Evolutionary conservation across 2,113 vertebrate genomes (phyloP).

Genomic region (Triplophysa tibetana): DNA sequence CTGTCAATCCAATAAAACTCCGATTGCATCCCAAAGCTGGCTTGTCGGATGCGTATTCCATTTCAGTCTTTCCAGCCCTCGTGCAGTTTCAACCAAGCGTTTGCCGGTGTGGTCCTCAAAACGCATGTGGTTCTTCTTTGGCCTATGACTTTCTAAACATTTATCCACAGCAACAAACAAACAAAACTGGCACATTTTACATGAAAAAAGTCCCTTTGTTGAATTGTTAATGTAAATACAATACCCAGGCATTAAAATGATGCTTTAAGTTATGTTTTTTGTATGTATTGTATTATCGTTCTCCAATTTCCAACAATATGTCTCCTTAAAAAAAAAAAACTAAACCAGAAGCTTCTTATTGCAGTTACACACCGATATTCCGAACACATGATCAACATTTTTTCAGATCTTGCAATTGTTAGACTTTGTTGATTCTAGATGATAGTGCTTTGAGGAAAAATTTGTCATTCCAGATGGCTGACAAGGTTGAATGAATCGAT

Average conservation of each 20-base stretch:
- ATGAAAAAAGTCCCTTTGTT: constrained; percentile 33
- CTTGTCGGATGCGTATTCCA: constrained; percentile 31
- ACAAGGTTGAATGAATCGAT: constrained; percentile 22
- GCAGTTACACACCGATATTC: background rate
- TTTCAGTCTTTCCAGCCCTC: constrained; percentile 33
- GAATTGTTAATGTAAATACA: constrained; percentile 51
- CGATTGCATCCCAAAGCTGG: constrained; percentile 40
- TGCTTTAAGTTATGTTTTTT: constrained; percentile 49
- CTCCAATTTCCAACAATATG: background rate
- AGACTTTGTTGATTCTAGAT: constrained; percentile 26
- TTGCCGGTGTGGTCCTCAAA: constrained; percentile 38
- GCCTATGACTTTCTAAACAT: constrained; percentile 26
- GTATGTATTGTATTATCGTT: constrained; percentile 10
- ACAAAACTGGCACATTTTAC: constrained; percentile 3
- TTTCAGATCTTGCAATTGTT: constrained; percentile 5
- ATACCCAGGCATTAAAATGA: constrained; percentile 41
- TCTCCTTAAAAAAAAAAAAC: background rate
- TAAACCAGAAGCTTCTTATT: background rate
- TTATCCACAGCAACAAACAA: constrained; percentile 27
- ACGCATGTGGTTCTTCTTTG: constrained; percentile 39
- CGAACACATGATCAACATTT: background rate
- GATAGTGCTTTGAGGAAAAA: constrained; percentile 7
- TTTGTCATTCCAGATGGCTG: constrained; percentile 37
- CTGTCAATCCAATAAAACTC: background rate
- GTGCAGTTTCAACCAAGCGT: constrained; percentile 27